Base-by-base conservation (phyloP, 2,888 invertebrate species). In the Oligia strigilis region DNA sequence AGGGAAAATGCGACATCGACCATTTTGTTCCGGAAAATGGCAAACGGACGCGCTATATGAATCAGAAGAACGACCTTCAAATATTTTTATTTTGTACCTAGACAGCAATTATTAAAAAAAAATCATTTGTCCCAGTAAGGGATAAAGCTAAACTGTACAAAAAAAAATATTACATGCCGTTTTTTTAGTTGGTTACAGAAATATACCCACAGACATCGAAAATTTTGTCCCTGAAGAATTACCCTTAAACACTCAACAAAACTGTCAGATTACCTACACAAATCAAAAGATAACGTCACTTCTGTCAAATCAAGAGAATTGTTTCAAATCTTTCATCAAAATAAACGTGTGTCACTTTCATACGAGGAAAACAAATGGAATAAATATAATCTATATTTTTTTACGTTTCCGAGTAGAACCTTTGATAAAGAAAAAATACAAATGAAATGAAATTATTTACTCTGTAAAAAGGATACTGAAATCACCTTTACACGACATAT, bases 221-320 rank as follows among this genome's bases (percentile, higher is more conserved):
- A n/a, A n/a, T n/a, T n/a, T n/a, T n/a, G n/a, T n/a, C n/a, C n/a
- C n/a, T n/a, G n/a, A n/a, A n/a, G n/a, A n/a, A n/a, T n/a, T n/a
- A n/a, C n/a, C n/a, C n/a, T n/a, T n/a, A 46, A 55, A 60, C 49
- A 83, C 40, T 62, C n/a, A 19, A 49, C 5, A 23, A 3, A 46
- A 29, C 85, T 72, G 74, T 75, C 67, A 85, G 74, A 85, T 80
- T 65, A 72, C 8, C 0, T 0, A 29, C 1, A 40, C 13, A 49
- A 65, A 60, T 67, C 49, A 58, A 52, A 36, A 52, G 83, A 81
- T 81, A 81, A 66, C 23, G 29, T 76, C 70, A 83, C 6, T 36
- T 43, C 23, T 80, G 76, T 62, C 77, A 69, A 62, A 76, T 82
- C 64, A 62, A 43, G 23, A 49, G 83, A 64, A 4, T 43, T n/a